Conservation (phyloP, 2,888 invertebrate genomes). For the Aporophyla nigra region DNA sequence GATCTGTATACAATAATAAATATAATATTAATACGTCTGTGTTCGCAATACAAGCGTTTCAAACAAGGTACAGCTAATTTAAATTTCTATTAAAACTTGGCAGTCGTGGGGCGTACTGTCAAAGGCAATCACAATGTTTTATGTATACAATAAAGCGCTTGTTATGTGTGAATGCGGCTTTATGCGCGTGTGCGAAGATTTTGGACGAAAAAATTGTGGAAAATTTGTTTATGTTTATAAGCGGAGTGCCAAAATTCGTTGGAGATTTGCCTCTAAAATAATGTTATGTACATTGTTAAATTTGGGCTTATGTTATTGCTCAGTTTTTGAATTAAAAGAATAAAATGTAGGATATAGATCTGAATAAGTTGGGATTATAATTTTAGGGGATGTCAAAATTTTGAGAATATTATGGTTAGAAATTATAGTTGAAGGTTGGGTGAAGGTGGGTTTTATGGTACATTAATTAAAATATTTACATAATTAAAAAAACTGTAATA, state of each 20-base stretch:
- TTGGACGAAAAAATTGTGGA: not conserved
- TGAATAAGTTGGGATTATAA: not conserved
- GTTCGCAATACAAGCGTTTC: constrained; percentile 71
- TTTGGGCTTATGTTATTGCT: not conserved
- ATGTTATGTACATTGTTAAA: not conserved
- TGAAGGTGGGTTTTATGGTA: no score
- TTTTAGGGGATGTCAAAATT: not conserved
- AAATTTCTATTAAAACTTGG: constrained; percentile 90
- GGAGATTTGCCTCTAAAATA: not conserved
- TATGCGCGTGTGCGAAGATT: constrained; percentile 47
- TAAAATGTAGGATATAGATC: no score
- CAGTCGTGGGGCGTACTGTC: constrained; percentile 79
- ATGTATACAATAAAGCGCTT: constrained; percentile 76
- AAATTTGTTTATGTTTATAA: not conserved
- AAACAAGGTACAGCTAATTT: constrained; percentile 82
- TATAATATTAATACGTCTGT: constrained; percentile 67
- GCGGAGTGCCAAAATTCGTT: not conserved
- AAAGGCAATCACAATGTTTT: constrained; percentile 85
- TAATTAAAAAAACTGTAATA: no score
- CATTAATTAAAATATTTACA: no score
- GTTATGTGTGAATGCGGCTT: constrained; percentile 62
- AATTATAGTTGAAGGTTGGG: no score
- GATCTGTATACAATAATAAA: constrained; percentile 55
- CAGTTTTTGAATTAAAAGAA: not conserved
- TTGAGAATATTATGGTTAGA: not conserved